Percentiles rank a stretch among this genome's conserved stretches.
phyloP scores from a whole-genome alignment of 2,113 vertebrate genomes.

The Ochotona princeps region DNA sequence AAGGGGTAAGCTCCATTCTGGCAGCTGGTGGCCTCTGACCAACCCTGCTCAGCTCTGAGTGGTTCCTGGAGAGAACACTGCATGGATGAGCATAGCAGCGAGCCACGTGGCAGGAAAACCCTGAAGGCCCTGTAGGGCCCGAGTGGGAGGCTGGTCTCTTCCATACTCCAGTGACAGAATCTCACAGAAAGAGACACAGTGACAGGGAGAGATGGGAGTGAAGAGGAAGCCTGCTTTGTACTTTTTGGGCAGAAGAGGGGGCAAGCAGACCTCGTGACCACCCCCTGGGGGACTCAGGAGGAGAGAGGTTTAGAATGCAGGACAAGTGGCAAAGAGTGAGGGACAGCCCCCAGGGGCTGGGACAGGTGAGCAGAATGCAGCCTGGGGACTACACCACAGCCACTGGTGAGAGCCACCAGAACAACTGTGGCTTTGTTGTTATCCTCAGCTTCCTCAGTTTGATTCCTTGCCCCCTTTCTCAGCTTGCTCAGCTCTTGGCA shows the following conservation, averaged over 20 bases:
- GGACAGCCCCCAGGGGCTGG: background rate
- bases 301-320: background rate
- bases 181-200: background rate
- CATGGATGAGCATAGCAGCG: background rate
- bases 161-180: background rate
- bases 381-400: background rate
- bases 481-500: background rate
- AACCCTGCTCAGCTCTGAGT: background rate
- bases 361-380: background rate
- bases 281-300: background rate
- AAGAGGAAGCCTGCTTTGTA: background rate
- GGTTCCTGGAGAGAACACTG: background rate
- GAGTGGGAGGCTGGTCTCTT: background rate
- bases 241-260: background rate
- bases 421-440: constrained; percentile 1
- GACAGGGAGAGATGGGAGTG: background rate
- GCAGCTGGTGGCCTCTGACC: background rate
- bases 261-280: background rate
- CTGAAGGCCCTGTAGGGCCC: fast-evolving
- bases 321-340: background rate
- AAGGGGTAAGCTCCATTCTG: background rate
- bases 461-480: background rate
- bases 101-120: background rate
- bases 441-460: background rate
- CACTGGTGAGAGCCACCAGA: fast-evolving